A percentile compares a stretch with the other conserved stretches of the same genome.
Conservation (phyloP, 2,888 invertebrate species). For the Elysia crispata region DNA sequence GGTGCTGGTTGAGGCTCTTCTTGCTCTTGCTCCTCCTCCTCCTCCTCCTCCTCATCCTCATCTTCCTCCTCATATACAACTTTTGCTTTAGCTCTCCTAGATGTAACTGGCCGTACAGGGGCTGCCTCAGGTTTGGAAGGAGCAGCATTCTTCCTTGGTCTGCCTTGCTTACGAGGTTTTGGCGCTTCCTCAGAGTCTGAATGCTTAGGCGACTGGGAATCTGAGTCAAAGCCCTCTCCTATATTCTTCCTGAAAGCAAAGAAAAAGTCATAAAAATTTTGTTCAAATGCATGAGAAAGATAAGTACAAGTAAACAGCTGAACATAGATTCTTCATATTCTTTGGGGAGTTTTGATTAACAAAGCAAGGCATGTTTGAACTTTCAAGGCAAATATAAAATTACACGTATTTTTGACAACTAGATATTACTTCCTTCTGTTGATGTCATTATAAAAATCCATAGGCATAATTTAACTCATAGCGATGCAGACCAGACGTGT, state of each 20-base stretch:
- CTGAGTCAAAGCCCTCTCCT: constrained; percentile 47
- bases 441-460: too few relatives aligned
- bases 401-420: too few relatives aligned
- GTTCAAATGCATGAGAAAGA: not conserved
- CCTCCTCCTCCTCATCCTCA: constrained; percentile 37
- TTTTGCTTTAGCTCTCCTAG: constrained; percentile 25
- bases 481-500: too few relatives aligned
- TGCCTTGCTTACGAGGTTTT: constrained; percentile 26
- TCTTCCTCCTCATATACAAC: constrained; percentile 35
- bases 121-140: not conserved
- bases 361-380: too few relatives aligned
- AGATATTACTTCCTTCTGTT: too few relatives aligned
- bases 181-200: constrained; percentile 40
- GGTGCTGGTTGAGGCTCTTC: constrained; percentile 40
- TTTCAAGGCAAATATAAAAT: too few relatives aligned
- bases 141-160: constrained; percentile 13
- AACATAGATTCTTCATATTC: too few relatives aligned
- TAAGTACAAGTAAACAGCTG: too few relatives aligned
- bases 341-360: too few relatives aligned
- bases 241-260: constrained; percentile 7
- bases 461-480: too few relatives aligned
- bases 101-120: not conserved
- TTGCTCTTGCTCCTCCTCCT: constrained; percentile 41
- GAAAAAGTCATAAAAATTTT: too few relatives aligned
- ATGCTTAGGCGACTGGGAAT: constrained; percentile 45